Evolutionary conservation across 2,888 invertebrate genomes (phyloP), one percentile per base, ranked within the genome.

Genomic region (Lamellibrachia satsuma): DNA sequence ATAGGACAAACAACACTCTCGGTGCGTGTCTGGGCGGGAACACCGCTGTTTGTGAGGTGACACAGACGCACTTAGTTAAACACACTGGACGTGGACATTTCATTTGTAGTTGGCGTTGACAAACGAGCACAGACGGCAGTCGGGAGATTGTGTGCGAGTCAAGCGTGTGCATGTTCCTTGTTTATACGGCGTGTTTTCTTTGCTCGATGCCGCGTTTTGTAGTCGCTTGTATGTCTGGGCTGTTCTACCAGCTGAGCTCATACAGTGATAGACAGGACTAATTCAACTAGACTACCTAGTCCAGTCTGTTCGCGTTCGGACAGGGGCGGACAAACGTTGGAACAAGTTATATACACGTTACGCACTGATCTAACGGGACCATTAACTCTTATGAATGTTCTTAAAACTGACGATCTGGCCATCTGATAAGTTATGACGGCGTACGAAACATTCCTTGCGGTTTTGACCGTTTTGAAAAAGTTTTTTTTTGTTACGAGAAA

Each of bases 1-100:
- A 55, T 9, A 7, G 55, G 75, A n/a, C 75, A 75, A 75, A 75
- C n/a, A 15, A 6, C n/a, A 3, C 22, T 75, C 6, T 22, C 75
- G n/a, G 22, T 75, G 75, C 75, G 75, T 75, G 75, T 75, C 75
- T 75, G 75, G n/a, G n/a, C 75, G 75, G 75, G 75, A 75, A 75
- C 75, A 22, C n/a, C 6, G 75, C n/a, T 75, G 22, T 75, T 75
- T 75, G 75, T 22, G 15, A n/a, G 75, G 22, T 75, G 75, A 15
- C 75, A 39, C 39, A 75, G 75, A 22, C 22, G 22, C 75, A 75
- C 75, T 75, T 75, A 75, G 75, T 75, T 75, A 75, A 75, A 75
- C 75, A 75, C 15, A 75, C 75, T 75, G 75, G n/a, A 6, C 75
- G n/a, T 22, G 75, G 75, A 75, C 75, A 22, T 75, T 11, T 75